A percentile compares a stretch with the other conserved stretches of the same genome.
Conservation (phyloP, 2,113 vertebrate species). For the Athene noctua region DNA sequence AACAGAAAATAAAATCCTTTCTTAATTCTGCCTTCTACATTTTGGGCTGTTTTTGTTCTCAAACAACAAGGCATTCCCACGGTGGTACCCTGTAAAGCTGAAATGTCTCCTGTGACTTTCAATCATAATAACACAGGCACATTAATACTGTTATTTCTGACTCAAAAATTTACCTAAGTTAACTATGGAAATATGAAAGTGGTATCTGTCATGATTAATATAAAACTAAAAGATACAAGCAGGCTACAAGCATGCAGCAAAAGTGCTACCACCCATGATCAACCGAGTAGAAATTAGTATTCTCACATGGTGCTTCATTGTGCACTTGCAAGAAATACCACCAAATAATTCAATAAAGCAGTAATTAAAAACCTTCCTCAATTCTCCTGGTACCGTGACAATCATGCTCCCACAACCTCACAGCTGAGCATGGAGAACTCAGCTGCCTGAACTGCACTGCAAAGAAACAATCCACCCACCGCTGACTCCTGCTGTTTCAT, state of each 20-base stretch:
- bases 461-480: conserved; percentile 48
- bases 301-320: conserved; percentile 46
- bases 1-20: conserved; percentile 2
- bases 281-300: conserved; percentile 58
- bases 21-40: background rate
- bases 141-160: background rate
- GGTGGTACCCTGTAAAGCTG: background rate
- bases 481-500: conserved; percentile 60
- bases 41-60: background rate
- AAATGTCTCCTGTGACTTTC: background rate
- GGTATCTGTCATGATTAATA: background rate
- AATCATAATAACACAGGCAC: background rate
- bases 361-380: conserved; percentile 69
- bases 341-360: conserved; percentile 68
- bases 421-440: conserved; percentile 56
- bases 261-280: conserved; percentile 20
- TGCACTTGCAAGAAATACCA: conserved; percentile 57
- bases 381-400: conserved; percentile 53
- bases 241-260: background rate
- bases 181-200: background rate
- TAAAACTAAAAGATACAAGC: background rate
- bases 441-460: conserved; percentile 25
- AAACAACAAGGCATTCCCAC: background rate
- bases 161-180: background rate
- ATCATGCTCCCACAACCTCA: conserved; percentile 37